Percentiles rank a stretch among this genome's conserved stretches.
phyloP scores from a whole-genome alignment of 2,113 vertebrate genomes.

The Mirounga angustirostris region DNA sequence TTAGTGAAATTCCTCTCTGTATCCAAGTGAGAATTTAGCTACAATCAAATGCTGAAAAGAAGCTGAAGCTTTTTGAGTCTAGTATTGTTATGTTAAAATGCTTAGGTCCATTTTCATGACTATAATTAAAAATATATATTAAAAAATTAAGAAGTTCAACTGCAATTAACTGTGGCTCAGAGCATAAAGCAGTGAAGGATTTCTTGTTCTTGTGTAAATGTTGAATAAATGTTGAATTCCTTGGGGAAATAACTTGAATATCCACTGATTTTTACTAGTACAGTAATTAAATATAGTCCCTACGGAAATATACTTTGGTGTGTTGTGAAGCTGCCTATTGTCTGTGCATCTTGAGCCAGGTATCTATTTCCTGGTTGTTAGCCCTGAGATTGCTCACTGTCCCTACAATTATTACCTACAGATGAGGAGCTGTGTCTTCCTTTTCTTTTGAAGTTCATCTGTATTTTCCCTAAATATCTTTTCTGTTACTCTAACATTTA shows the following conservation, averaged over 20 bases:
- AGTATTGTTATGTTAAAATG: conserved; percentile 74
- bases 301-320: conserved; percentile 61
- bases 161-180: conserved; percentile 72
- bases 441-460: not conserved
- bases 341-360: conserved; percentile 41
- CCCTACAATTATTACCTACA: not conserved
- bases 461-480: not conserved
- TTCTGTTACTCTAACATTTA: not conserved
- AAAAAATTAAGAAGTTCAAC: conserved; percentile 68
- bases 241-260: conserved; percentile 80
- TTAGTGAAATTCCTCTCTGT: conserved; percentile 18
- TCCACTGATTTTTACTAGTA: conserved; percentile 79
- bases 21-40: conserved; percentile 50
- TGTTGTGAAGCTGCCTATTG: conserved; percentile 58
- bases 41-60: conserved; percentile 48
- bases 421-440: not conserved
- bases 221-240: conserved; percentile 78
- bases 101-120: conserved; percentile 62
- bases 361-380: not conserved
- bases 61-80: not conserved
- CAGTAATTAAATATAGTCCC: conserved; percentile 77
- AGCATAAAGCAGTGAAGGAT: conserved; percentile 58
- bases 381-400: not conserved
- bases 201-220: conserved; percentile 74
- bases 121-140: conserved; percentile 79